These are phyloP conservation scores for Steromphala cineraria DNA, from an alignment of 2,888 invertebrate species.

Conservation along the genomic window DNA sequence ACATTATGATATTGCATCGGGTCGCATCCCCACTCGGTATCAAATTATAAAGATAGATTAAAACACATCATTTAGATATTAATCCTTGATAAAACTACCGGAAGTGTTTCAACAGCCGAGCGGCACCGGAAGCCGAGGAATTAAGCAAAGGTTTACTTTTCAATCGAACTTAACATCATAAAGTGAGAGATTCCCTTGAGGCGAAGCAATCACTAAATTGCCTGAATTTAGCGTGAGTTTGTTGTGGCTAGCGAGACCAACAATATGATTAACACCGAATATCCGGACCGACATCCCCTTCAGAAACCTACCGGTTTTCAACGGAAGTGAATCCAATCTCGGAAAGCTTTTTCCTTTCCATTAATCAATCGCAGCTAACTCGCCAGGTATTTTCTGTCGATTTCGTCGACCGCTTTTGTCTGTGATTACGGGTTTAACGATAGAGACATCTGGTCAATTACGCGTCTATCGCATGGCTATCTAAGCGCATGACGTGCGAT, in stretches of 20 bases:
- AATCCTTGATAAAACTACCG: too few species aligned
- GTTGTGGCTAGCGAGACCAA: slow-evolving; percentile 5
- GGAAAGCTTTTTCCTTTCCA: slow-evolving; percentile 14
- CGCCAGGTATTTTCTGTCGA: slow-evolving; percentile 12
- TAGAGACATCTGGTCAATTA: slow-evolving; percentile 18
- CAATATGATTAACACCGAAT: slow-evolving; percentile 15
- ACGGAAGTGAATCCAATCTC: slow-evolving; percentile 16
- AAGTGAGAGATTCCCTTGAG: background rate
- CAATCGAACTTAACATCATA: background rate
- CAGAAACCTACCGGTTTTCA: background rate
- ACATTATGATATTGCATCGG: too few species aligned
- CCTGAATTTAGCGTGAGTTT: background rate
- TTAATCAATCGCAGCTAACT: slow-evolving; percentile 18
- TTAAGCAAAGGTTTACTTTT: slow-evolving; percentile 2
- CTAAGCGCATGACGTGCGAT: slow-evolving; percentile 5
- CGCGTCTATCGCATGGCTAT: background rate
- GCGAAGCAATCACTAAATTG: background rate
- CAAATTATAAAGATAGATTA: too few species aligned
- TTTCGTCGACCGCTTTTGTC: background rate
- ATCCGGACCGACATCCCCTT: slow-evolving; percentile 6
- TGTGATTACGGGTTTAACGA: slow-evolving; percentile 11
- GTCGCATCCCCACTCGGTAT: too few species aligned
- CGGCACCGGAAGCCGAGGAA: background rate
- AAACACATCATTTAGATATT: too few species aligned
- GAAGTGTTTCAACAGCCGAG: background rate